phyloP scores from a whole-genome alignment of 2,113 vertebrate species.

The Zapornia atra region DNA sequence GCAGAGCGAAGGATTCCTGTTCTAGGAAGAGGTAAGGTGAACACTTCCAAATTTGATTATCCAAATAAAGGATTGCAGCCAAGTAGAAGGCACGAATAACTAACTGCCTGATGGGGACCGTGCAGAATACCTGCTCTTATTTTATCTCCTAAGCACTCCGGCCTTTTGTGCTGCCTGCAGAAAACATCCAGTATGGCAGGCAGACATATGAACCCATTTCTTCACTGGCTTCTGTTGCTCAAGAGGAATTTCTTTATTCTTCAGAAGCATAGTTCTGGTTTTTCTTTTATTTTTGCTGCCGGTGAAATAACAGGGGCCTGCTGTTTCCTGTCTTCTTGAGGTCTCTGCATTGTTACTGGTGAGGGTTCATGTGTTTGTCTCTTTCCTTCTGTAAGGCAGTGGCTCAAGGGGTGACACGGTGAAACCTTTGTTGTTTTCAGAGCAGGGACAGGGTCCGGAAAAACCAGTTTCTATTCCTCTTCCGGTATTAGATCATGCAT shows the following conservation, averaged over 20 bases:
- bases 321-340: background rate
- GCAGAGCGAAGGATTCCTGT: slow-evolving; percentile 35
- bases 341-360: background rate
- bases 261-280: background rate
- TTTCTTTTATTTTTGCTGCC: background rate
- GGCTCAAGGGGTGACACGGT: background rate
- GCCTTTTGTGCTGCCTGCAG: background rate
- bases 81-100: background rate
- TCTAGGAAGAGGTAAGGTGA: slow-evolving; percentile 42
- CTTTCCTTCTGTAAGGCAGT: background rate
- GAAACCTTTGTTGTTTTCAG: background rate
- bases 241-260: background rate
- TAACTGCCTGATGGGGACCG: background rate
- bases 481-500: accelerated
- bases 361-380: background rate
- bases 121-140: background rate
- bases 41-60: slow-evolving; percentile 4
- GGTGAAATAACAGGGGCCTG: background rate
- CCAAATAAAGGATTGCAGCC: slow-evolving; percentile 22
- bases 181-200: background rate
- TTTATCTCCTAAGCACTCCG: background rate
- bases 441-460: background rate
- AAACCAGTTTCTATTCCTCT: background rate
- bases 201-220: background rate
- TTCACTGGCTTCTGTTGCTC: background rate